phyloP scores from a whole-genome alignment of 2,888 invertebrate genomes.

The Chalcosyrphus nemorum region DNA sequence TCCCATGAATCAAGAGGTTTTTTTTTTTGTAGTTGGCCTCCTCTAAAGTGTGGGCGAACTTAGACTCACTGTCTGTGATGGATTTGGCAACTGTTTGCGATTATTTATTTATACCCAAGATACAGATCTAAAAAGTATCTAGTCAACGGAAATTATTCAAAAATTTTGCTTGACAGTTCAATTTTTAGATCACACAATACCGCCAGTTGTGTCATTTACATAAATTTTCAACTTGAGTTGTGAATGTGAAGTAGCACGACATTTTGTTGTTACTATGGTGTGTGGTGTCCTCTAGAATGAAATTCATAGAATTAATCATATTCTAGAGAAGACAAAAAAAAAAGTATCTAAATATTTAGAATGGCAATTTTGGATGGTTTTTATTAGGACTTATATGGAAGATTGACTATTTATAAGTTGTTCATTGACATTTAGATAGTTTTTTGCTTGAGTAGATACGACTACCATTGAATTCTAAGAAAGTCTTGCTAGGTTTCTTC shows the following conservation, averaged over 20 bases:
- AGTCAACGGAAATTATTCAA: background rate
- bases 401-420: background rate
- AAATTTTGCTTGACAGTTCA: slow-evolving; percentile 11
- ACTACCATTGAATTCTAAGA: slow-evolving; percentile 45
- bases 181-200: slow-evolving; percentile 25
- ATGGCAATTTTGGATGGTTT: background rate
- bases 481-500: slow-evolving; percentile 47
- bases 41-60: slow-evolving; percentile 56
- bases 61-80: slow-evolving; percentile 47
- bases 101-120: background rate
- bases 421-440: background rate
- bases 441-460: slow-evolving; percentile 6
- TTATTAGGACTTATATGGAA: background rate
- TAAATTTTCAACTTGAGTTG: slow-evolving; percentile 11
- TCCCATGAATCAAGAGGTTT: slow-evolving; percentile 54
- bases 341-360: slow-evolving; percentile 9
- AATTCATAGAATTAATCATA: slow-evolving; percentile 37
- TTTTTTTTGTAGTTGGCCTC: background rate
- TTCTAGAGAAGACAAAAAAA: background rate
- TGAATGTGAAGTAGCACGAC: background rate
- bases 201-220: slow-evolving; percentile 36
- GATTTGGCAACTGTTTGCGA: slow-evolving; percentile 43
- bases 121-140: background rate
- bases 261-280: slow-evolving; percentile 31
- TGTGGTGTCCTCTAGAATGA: slow-evolving; percentile 4